Conservation (phyloP, 2,888 invertebrate species). For the Andricus curvator region DNA sequence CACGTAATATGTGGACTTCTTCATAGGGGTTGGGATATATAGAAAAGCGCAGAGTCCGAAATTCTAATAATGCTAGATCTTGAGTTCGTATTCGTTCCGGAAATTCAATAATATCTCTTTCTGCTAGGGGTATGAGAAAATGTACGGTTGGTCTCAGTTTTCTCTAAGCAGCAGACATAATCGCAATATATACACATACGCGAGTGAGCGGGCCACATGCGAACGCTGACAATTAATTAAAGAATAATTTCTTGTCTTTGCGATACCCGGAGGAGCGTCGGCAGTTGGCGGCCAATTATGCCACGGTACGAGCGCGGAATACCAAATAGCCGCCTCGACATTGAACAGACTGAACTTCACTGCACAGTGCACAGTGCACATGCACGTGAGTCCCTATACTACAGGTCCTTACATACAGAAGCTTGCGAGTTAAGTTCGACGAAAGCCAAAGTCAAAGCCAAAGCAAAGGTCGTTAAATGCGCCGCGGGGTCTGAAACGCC, state of each 20-base stretch:
- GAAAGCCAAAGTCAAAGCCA: conserved; percentile 52
- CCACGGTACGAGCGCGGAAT: conserved; percentile 74
- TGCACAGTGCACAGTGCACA: too few species aligned
- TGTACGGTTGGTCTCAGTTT: background rate
- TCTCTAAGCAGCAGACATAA: conserved; percentile 28
- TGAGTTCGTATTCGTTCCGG: background rate
- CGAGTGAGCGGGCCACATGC: conserved; percentile 55
- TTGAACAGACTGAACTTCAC: conserved; percentile 39
- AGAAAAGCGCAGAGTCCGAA: too few species aligned
- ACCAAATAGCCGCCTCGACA: conserved; percentile 71
- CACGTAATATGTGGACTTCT: too few species aligned
- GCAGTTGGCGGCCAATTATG: conserved; percentile 78
- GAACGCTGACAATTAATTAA: conserved; percentile 77
- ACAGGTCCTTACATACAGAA: conserved; percentile 23
- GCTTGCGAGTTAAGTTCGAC: conserved; percentile 52
- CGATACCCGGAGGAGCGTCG: conserved; percentile 72
- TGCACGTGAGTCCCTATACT: conserved; percentile 17
- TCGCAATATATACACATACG: conserved; percentile 17
- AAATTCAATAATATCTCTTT: background rate
- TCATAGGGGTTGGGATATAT: too few species aligned
- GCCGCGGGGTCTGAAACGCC: conserved; percentile 44
- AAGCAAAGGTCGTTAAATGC: conserved; percentile 55
- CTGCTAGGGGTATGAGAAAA: background rate
- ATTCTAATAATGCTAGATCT: too few species aligned
- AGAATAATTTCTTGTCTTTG: conserved; percentile 78